phyloP scores from a whole-genome alignment of 2,888 invertebrate species.

The Rutpela maculata region DNA sequence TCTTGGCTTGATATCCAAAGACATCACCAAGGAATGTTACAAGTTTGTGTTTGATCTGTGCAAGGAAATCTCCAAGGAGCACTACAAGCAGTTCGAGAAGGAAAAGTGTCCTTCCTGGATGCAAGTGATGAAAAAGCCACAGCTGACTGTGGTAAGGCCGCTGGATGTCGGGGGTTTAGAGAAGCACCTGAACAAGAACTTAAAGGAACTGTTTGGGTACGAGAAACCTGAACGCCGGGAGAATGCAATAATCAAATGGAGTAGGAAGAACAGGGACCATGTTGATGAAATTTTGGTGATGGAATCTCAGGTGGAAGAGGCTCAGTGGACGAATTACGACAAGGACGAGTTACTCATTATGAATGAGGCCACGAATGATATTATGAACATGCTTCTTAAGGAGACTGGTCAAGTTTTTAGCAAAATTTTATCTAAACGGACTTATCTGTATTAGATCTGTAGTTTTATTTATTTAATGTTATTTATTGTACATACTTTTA shows the following conservation, averaged over 20 bases:
- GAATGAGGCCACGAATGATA: slow-evolving; percentile 77
- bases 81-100: slow-evolving; percentile 73
- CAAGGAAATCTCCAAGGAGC: slow-evolving; percentile 77
- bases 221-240: slow-evolving; percentile 76
- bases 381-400: slow-evolving; percentile 76
- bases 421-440: slow-evolving; percentile 34
- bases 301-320: slow-evolving; percentile 83
- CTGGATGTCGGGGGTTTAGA: slow-evolving; percentile 74
- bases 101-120: slow-evolving; percentile 76
- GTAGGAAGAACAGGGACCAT: slow-evolving; percentile 80
- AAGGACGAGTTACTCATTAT: slow-evolving; percentile 83
- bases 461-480: slow-evolving; percentile 12
- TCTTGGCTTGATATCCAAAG: slow-evolving; percentile 62
- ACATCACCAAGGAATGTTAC: slow-evolving; percentile 75
- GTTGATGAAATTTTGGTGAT: slow-evolving; percentile 84
- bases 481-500: slow-evolving; percentile 30
- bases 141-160: slow-evolving; percentile 72
- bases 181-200: slow-evolving; percentile 75
- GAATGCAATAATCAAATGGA: slow-evolving; percentile 79
- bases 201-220: slow-evolving; percentile 76
- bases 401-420: slow-evolving; percentile 72
- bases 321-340: slow-evolving; percentile 85
- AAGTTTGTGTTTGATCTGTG: slow-evolving; percentile 80
- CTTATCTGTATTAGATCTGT: slow-evolving; percentile 12
- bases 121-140: slow-evolving; percentile 69